Conservation (phyloP, 2,113 vertebrate species). For the Corythornis cristatus region DNA sequence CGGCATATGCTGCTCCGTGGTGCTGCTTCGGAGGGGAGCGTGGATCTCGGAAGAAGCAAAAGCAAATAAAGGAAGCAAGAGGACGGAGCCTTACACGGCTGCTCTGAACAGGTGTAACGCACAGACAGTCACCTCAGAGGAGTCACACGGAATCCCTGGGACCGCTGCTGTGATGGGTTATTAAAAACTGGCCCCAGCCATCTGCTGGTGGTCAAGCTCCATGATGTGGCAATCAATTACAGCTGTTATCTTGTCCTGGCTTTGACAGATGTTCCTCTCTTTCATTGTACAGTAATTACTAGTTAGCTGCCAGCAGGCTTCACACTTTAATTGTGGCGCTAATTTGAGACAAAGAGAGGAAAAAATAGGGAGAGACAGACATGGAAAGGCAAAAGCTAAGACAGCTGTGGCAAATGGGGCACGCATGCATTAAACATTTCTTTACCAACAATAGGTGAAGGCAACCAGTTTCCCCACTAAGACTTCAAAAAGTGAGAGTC, state of each 20-base stretch:
- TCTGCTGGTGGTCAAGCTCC: slow-evolving; percentile 73
- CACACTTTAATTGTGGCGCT: slow-evolving; percentile 71
- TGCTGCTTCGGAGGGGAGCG: background rate
- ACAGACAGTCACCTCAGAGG: background rate
- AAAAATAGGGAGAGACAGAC: slow-evolving; percentile 57
- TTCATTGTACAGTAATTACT: slow-evolving; percentile 74
- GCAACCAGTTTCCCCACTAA: background rate
- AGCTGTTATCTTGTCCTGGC: slow-evolving; percentile 74
- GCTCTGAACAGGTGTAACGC: slow-evolving; percentile 7
- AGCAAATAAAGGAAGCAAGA: background rate
- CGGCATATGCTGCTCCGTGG: background rate
- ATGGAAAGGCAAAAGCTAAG: slow-evolving; percentile 46
- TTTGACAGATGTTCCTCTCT: slow-evolving; percentile 74
- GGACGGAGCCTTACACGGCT: background rate
- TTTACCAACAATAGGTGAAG: slow-evolving; percentile 16
- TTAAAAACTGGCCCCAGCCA: slow-evolving; percentile 54
- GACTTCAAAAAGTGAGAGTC: background rate
- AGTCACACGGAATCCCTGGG: background rate
- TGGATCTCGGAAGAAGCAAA: background rate
- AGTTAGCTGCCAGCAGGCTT: slow-evolving; percentile 73
- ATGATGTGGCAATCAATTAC: slow-evolving; percentile 74
- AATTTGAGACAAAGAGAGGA: slow-evolving; percentile 73
- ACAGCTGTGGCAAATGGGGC: slow-evolving; percentile 17
- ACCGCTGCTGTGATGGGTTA: background rate
- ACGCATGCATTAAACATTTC: slow-evolving; percentile 10